Conservation (phyloP, 2,113 vertebrate genomes). For the Polypterus senegalus region DNA sequence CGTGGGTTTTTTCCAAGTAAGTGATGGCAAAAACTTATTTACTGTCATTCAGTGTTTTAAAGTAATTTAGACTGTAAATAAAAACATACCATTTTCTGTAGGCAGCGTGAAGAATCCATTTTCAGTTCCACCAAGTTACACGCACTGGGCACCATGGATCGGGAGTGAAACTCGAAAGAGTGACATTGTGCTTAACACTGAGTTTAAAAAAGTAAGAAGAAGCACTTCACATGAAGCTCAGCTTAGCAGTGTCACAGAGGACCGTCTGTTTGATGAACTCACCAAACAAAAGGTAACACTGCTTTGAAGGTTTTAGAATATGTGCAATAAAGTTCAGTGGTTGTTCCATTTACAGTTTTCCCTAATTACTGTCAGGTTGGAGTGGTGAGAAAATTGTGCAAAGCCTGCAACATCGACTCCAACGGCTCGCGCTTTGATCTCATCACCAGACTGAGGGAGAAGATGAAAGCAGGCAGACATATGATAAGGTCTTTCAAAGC, state of each 20-base stretch:
- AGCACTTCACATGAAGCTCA: conserved; percentile 1
- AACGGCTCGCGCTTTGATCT: conserved; percentile 8
- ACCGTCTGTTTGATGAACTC: conserved; percentile 5
- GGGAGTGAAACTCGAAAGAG: too few relatives aligned
- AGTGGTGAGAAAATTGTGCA: too few relatives aligned
- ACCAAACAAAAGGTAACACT: conserved; percentile 4
- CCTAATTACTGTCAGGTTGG: too few relatives aligned
- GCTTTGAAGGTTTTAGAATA: not conserved
- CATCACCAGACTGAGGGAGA: conserved; percentile 6
- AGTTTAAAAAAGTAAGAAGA: not conserved
- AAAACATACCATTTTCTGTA: too few relatives aligned
- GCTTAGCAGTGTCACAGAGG: conserved; percentile 4
- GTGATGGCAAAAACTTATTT: not conserved
- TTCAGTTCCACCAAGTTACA: too few relatives aligned
- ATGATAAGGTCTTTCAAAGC: conserved; percentile 14
- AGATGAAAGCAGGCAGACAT: conserved; percentile 12
- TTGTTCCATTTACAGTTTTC: too few relatives aligned
- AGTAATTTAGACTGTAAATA: too few relatives aligned
- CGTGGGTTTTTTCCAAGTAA: conserved; percentile 18
- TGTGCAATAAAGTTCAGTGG: too few relatives aligned
- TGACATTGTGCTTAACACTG: too few relatives aligned
- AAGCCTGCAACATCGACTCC: not conserved
- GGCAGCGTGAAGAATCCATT: too few relatives aligned
- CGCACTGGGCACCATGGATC: too few relatives aligned
- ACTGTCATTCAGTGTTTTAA: too few relatives aligned